Evolutionary conservation across 1,140 invertebrate genomes (phyloP).

Genomic region (Pseudomyrmex cubaensis): DNA sequence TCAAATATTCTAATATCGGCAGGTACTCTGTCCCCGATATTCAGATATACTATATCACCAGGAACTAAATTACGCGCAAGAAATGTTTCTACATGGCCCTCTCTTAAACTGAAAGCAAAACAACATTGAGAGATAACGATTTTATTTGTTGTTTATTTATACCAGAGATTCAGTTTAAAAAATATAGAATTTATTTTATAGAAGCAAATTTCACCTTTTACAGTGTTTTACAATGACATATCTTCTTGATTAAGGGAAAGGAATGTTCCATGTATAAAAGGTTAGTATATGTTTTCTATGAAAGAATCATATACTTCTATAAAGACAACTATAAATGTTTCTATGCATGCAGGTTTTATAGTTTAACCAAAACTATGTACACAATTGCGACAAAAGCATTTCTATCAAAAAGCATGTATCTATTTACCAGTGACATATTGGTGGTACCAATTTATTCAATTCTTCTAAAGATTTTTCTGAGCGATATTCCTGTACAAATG

Average conservation of each 20-base stretch:
- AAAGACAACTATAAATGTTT: constrained; percentile 38
- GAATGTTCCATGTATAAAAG: constrained; percentile 51
- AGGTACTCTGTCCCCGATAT: constrained; percentile 97
- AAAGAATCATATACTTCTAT: constrained; percentile 54
- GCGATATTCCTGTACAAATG: constrained; percentile 99
- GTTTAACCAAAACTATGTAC: too few species aligned
- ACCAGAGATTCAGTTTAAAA: background rate
- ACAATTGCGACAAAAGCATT: background rate
- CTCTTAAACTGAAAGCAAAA: constrained; percentile 89
- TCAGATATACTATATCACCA: constrained; percentile 97
- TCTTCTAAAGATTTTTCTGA: constrained; percentile 99
- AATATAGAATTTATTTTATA: constrained; percentile 12
- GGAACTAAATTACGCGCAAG: constrained; percentile 98
- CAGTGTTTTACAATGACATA: constrained; percentile 47
- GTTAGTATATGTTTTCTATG: constrained; percentile 48
- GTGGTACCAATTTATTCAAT: constrained; percentile 98
- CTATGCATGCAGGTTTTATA: too few species aligned
- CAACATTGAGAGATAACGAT: background rate
- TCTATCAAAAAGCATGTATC: constrained; percentile 36
- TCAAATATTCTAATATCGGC: constrained; percentile 98
- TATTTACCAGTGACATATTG: constrained; percentile 93
- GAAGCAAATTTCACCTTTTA: constrained; percentile 63
- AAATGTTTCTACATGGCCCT: constrained; percentile 95
- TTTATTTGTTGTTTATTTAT: background rate
- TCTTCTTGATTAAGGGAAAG: constrained; percentile 63